phyloP scores from a whole-genome alignment of 2,113 vertebrate species.

The Halcyon senegalensis region DNA sequence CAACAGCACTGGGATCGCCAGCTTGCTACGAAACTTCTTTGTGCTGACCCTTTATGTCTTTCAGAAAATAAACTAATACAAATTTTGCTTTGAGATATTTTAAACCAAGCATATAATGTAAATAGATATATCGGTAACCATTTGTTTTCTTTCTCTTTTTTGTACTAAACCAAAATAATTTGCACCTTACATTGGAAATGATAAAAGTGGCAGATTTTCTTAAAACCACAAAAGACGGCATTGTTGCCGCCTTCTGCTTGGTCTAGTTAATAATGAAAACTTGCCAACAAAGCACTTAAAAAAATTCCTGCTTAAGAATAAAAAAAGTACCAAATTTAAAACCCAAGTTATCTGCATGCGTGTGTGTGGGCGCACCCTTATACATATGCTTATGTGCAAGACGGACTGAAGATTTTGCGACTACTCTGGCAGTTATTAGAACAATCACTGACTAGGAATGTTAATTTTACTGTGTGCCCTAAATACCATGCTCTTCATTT shows the following conservation, averaged over 20 bases:
- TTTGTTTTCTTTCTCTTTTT: not conserved
- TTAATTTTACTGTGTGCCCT: not conserved
- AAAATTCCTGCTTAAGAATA: not conserved
- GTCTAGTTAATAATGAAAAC: slow-evolving; percentile 17
- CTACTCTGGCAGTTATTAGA: not conserved
- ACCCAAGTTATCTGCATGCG: not conserved
- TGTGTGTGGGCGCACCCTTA: not conserved
- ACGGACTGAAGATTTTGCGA: not conserved
- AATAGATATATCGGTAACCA: not conserved
- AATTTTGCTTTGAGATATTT: slow-evolving; percentile 6
- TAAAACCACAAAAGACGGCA: not conserved
- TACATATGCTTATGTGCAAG: not conserved
- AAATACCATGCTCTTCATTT: not conserved
- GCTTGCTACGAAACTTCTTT: not conserved
- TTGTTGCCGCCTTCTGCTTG: not conserved
- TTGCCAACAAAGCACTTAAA: slow-evolving; percentile 42
- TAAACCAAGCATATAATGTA: not conserved
- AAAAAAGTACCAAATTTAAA: slow-evolving; percentile 23
- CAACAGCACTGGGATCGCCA: not conserved
- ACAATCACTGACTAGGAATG: not conserved
- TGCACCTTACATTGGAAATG: not conserved
- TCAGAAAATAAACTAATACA: not conserved
- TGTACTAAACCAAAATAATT: not conserved
- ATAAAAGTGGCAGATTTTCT: not conserved
- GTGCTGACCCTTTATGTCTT: not conserved